These are phyloP conservation scores for Drosophila niveifrons DNA, from an alignment of 2,888 invertebrate species.

Conservation along the genomic window DNA sequence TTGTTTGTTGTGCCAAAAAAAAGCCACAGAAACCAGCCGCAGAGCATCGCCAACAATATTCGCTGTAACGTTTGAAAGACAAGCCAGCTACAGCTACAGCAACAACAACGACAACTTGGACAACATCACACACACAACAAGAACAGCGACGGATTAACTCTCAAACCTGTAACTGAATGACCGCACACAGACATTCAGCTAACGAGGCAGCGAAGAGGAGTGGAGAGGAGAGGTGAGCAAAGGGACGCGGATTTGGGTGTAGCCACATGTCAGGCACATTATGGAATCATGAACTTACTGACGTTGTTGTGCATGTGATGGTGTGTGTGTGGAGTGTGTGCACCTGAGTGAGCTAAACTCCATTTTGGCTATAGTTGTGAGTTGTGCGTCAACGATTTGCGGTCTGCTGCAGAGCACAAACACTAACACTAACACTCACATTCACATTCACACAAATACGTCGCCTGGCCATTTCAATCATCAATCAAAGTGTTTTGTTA, in stretches of 20 bases:
- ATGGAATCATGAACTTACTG: slow-evolving; percentile 72
- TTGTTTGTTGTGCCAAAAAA: slow-evolving; percentile 34
- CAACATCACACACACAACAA: slow-evolving; percentile 42
- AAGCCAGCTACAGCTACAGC: slow-evolving; percentile 48
- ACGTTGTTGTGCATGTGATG: slow-evolving; percentile 30
- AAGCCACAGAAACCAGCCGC: slow-evolving; percentile 49
- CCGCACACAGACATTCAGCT: slow-evolving; percentile 52
- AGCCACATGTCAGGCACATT: slow-evolving; percentile 73
- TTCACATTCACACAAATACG: slow-evolving; percentile 20
- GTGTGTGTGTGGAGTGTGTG: slow-evolving; percentile 24
- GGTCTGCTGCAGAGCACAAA: slow-evolving; percentile 34
- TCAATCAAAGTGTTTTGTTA: slow-evolving; percentile 79
- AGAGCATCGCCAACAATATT: slow-evolving; percentile 41
- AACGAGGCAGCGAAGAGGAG: not conserved
- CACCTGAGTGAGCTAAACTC: slow-evolving; percentile 47
- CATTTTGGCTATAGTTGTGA: slow-evolving; percentile 57
- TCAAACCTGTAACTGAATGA: slow-evolving; percentile 65
- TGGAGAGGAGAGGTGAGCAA: slow-evolving; percentile 13
- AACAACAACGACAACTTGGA: slow-evolving; percentile 23
- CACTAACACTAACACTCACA: slow-evolving; percentile 13
- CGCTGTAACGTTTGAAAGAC: slow-evolving; percentile 68
- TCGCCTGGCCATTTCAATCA: slow-evolving; percentile 63
- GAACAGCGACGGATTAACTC: slow-evolving; percentile 60
- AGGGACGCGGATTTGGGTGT: slow-evolving; percentile 9
- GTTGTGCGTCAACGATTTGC: slow-evolving; percentile 56